A percentile compares a stretch with the other conserved stretches of the same genome.
These are phyloP conservation scores for Cephus rjabovi DNA, from an alignment of 2,888 invertebrate species.

Conservation along the genomic window DNA sequence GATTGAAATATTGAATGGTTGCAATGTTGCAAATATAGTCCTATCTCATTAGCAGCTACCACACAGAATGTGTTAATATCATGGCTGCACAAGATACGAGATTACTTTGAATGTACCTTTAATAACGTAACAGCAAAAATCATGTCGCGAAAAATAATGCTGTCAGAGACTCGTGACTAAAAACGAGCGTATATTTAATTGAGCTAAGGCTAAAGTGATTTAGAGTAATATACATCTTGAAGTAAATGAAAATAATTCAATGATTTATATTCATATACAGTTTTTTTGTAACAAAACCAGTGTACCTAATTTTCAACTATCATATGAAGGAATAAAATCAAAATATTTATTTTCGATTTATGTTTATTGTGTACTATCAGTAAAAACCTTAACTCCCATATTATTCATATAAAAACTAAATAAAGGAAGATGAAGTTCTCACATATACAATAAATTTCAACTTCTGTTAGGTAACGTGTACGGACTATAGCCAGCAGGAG, in stretches of 20 bases:
- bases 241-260: background rate
- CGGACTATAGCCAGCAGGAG: background rate
- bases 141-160: background rate
- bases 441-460: background rate
- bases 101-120: slow-evolving; percentile 4
- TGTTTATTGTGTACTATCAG: slow-evolving; percentile 1
- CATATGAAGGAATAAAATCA: slow-evolving; percentile 41
- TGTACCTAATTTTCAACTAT: slow-evolving; percentile 35
- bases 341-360: slow-evolving; percentile 51
- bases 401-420: background rate
- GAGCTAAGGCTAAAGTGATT: background rate
- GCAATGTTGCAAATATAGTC: slow-evolving; percentile 36
- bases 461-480: background rate
- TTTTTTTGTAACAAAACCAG: slow-evolving; percentile 31
- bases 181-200: background rate
- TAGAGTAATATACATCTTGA: background rate
- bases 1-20: slow-evolving; percentile 87
- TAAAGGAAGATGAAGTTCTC: background rate
- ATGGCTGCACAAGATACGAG: background rate
- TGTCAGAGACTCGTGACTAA: background rate
- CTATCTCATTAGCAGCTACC: slow-evolving; percentile 26
- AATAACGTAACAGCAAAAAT: background rate
- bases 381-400: background rate
- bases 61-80: background rate
- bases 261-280: slow-evolving; percentile 35